These are phyloP conservation scores for Halesus radiatus DNA, from an alignment of 1,140 invertebrate species.

Conservation along the genomic window DNA sequence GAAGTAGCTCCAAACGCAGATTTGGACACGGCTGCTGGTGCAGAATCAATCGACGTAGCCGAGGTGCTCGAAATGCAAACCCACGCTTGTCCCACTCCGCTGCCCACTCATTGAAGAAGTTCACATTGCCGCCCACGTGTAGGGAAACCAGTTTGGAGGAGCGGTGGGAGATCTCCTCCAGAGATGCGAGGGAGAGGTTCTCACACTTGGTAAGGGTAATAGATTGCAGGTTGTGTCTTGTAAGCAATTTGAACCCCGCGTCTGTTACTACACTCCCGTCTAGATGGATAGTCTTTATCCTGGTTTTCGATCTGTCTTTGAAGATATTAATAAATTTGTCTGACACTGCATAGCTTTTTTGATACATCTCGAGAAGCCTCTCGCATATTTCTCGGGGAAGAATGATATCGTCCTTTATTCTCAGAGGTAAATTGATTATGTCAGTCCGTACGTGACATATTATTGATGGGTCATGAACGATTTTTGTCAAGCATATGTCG, in stretches of 20 bases:
- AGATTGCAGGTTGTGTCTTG: slow-evolving; percentile 79
- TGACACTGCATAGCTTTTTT: slow-evolving; percentile 73
- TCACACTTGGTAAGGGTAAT: slow-evolving; percentile 82
- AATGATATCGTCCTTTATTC: slow-evolving; percentile 26
- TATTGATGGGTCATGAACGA: slow-evolving; percentile 18
- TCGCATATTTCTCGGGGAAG: slow-evolving; percentile 65
- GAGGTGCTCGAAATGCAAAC: slow-evolving; percentile 75
- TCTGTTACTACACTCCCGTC: slow-evolving; percentile 80
- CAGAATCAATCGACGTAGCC: slow-evolving; percentile 76
- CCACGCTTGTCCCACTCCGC: slow-evolving; percentile 59
- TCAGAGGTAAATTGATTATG: background rate
- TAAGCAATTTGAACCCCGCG: slow-evolving; percentile 76
- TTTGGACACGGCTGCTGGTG: slow-evolving; percentile 71
- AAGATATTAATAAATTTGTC: slow-evolving; percentile 82
- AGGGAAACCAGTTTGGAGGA: slow-evolving; percentile 60
- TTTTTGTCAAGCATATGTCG: slow-evolving; percentile 16
- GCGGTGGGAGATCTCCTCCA: slow-evolving; percentile 68
- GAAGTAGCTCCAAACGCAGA: slow-evolving; percentile 72
- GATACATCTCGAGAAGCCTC: slow-evolving; percentile 73
- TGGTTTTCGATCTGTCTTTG: slow-evolving; percentile 75
- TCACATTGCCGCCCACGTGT: slow-evolving; percentile 42
- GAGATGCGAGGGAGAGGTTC: slow-evolving; percentile 73
- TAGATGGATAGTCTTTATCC: slow-evolving; percentile 79
- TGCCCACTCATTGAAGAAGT: slow-evolving; percentile 50
- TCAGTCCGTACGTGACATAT: background rate